These are phyloP conservation scores for Alligator mississippiensis DNA, from an alignment of 2,113 vertebrate species.

Conservation along the genomic window DNA sequence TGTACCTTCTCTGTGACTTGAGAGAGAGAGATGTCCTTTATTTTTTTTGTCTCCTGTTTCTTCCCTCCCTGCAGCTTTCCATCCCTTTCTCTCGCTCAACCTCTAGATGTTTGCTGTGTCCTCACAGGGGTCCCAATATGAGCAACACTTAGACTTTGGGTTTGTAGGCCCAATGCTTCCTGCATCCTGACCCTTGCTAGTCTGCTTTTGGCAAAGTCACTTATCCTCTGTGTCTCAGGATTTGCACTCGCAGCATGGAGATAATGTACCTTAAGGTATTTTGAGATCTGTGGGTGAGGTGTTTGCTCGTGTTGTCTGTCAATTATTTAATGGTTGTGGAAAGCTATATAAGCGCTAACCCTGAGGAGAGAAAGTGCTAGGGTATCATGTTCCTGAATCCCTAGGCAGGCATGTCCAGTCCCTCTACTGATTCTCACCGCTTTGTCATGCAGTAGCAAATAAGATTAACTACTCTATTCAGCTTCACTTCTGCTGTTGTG, in stretches of 20 bases:
- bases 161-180: not conserved
- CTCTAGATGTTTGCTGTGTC: too few relatives aligned
- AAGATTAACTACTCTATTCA: not conserved
- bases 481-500: not conserved
- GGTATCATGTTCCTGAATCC: conserved; percentile 39
- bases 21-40: too few relatives aligned
- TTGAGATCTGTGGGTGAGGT: conserved; percentile 1
- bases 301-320: not conserved
- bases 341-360: not conserved
- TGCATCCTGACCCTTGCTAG: not conserved
- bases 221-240: not conserved
- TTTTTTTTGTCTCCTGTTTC: too few relatives aligned
- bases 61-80: too few relatives aligned
- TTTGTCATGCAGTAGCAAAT: conserved; percentile 7
- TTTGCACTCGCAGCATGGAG: not conserved
- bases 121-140: too few relatives aligned
- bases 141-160: not conserved
- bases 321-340: conserved; percentile 47
- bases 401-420: conserved; percentile 8
- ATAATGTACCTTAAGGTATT: not conserved
- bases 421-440: conserved; percentile 35
- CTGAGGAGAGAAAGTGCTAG: conserved; percentile 31
- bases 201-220: not conserved
- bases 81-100: too few relatives aligned
- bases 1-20: too few relatives aligned